phyloP scores from a whole-genome alignment of 2,797 vertebrate species.

The Phrynocephalus forsythii region DNA sequence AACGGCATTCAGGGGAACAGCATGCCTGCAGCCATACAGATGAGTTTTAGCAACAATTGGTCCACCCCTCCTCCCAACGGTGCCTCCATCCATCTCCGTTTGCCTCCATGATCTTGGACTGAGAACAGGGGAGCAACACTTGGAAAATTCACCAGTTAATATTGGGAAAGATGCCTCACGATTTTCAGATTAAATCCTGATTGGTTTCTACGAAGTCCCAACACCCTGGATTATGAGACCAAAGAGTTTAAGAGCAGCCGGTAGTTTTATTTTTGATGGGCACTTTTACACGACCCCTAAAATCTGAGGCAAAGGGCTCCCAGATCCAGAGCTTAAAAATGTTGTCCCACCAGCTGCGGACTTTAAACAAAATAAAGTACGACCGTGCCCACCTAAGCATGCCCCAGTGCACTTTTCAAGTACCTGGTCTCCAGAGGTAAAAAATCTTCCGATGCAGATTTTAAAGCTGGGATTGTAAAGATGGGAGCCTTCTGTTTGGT shows the following conservation, averaged over 20 bases:
- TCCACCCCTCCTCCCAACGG: slow-evolving; percentile 36
- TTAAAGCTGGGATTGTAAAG: too few species aligned
- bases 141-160: slow-evolving; percentile 71
- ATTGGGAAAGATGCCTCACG: slow-evolving; percentile 58
- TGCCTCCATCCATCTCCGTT: background rate
- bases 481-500: too few species aligned
- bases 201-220: slow-evolving; percentile 61
- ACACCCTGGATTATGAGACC: background rate
- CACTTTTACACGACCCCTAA: too few species aligned
- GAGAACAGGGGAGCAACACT: slow-evolving; percentile 57
- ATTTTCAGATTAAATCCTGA: slow-evolving; percentile 58
- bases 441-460: too few species aligned
- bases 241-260: background rate
- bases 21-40: slow-evolving; percentile 31
- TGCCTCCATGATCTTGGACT: slow-evolving; percentile 40
- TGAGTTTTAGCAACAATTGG: slow-evolving; percentile 56
- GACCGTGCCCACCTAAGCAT: too few species aligned
- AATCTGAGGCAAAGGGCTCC: too few species aligned
- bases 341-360: too few species aligned
- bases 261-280: too few species aligned
- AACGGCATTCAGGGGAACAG: slow-evolving; percentile 38
- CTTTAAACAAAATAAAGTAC: too few species aligned
- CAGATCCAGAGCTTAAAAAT: too few species aligned
- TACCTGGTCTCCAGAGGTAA: too few species aligned
- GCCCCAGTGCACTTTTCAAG: too few species aligned